A percentile compares a stretch with the other conserved stretches of the same genome.
These are phyloP conservation scores for Holacanthus passer DNA, from an alignment of 2,113 vertebrate species.

Conservation along the genomic window DNA sequence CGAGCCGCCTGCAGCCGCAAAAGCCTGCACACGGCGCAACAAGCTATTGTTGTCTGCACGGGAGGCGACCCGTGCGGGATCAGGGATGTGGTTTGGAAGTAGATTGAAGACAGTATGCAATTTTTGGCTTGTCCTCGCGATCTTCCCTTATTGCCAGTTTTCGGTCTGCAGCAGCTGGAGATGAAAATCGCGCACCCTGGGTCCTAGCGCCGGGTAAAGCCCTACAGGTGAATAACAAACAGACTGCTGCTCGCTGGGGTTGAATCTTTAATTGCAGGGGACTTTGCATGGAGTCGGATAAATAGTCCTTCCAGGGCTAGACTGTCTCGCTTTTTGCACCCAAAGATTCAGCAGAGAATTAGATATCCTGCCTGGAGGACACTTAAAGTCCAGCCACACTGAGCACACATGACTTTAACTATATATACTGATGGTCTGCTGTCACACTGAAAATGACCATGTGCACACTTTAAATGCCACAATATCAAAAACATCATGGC, in stretches of 20 bases:
- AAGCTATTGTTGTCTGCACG: slow-evolving; percentile 69
- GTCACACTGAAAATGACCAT: background rate
- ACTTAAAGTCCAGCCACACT: slow-evolving; percentile 1
- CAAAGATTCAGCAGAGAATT: background rate
- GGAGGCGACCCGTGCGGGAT: slow-evolving; percentile 68
- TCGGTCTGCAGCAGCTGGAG: slow-evolving; percentile 89
- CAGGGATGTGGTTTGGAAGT: slow-evolving; percentile 71
- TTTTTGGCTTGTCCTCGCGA: slow-evolving; percentile 87
- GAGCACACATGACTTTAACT: background rate
- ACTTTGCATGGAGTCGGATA: slow-evolving; percentile 35
- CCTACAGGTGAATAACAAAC: slow-evolving; percentile 85
- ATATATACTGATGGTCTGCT: background rate
- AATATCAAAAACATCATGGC: background rate
- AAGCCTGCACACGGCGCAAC: slow-evolving; percentile 73
- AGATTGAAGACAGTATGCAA: slow-evolving; percentile 81
- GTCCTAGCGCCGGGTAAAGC: slow-evolving; percentile 86
- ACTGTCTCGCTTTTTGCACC: background rate
- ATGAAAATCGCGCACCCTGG: slow-evolving; percentile 88
- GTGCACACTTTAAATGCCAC: background rate
- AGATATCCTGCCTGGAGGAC: background rate
- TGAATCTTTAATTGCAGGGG: slow-evolving; percentile 51
- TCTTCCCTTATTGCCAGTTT: slow-evolving; percentile 88
- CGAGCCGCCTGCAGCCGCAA: slow-evolving; percentile 74
- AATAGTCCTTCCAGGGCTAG: background rate
- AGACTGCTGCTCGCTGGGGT: slow-evolving; percentile 52